Percentiles rank a stretch among this genome's conserved stretches.
phyloP scores from a whole-genome alignment of 2,888 invertebrate species.

The Elysia crispata region DNA sequence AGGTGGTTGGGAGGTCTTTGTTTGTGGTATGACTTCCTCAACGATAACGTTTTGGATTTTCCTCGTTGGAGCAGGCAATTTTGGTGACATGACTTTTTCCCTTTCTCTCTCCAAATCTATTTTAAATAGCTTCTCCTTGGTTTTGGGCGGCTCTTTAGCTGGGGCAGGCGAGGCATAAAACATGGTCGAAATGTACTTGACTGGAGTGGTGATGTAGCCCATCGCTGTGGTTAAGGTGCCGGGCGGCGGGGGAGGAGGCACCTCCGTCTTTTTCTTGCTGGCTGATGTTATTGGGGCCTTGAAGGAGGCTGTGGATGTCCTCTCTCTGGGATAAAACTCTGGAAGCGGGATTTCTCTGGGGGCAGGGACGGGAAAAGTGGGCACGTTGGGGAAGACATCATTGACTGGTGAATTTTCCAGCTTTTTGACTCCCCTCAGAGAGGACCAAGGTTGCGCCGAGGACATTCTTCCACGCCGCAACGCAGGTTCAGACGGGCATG shows the following conservation, averaged over 20 bases:
- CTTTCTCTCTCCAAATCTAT: too few relatives aligned
- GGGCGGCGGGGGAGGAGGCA: background rate
- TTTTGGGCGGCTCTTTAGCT: background rate
- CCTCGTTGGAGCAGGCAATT: too few relatives aligned
- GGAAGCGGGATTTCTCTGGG: background rate
- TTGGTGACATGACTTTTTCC: too few relatives aligned
- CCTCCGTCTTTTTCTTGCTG: background rate
- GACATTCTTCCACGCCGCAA: background rate
- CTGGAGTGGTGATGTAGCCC: conserved; percentile 32
- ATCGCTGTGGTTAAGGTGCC: conserved; percentile 12
- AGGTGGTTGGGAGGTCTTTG: too few relatives aligned
- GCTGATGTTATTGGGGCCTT: background rate
- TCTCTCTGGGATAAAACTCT: conserved; percentile 22
- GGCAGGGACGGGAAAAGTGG: background rate
- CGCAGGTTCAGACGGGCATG: background rate
- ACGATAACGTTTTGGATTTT: too few relatives aligned
- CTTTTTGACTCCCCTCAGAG: background rate
- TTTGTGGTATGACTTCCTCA: too few relatives aligned
- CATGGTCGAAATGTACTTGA: conserved; percentile 12
- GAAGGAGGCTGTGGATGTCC: conserved; percentile 27
- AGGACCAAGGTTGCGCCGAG: background rate
- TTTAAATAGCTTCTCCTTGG: too few relatives aligned
- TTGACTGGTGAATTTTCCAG: background rate
- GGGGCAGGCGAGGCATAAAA: background rate
- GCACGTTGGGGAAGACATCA: background rate